Base-by-base conservation (phyloP, 2,888 invertebrate species). In the Melieria picta region DNA sequence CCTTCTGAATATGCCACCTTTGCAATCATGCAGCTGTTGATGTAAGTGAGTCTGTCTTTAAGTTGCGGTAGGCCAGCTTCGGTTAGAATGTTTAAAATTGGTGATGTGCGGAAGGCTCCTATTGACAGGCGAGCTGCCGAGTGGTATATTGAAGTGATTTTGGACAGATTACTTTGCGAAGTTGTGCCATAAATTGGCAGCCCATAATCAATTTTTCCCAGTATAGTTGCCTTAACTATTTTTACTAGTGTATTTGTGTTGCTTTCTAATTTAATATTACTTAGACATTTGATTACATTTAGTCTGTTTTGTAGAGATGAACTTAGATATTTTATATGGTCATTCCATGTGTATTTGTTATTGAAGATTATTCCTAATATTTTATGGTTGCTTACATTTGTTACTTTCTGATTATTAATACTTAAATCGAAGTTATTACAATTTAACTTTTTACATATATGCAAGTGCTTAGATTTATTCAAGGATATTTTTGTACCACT, bases 81-180 rank as follows among this genome's bases (percentile, higher is more conserved):
- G 3, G 69, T 48, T n/a, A 63, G 52, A 52, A 68, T 58, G n/a
- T 58, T 60, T 5, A 48, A 45, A 5, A 56, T 55, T 7, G 65
- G 65, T 5, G 65, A 58, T 48, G 68, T 50, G 5, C 68, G 60
- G 11, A 61, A 68, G 45, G 60, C 68, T 7, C 65, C 56, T 3
- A 65, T 6, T 10, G 65, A 43, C 56, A 60, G 11, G 7, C 67
- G 13, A 50, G 50, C 43, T 52, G 67, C 61, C 13, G 50, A 60
- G 45, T 68, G 61, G 50, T 68, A 68, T n/a, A 13, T 58, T 6
- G 69, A 47, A 50, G 58, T 50, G 4, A 70, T 58, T 60, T 70
- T 64, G 5, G 62, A 30, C 6, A 65, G 42, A 10, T 70, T 57
- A 11, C n/a, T 57, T 69, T n/a, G 5, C 0, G 58, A 58, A 3